phyloP scores from a whole-genome alignment of 2,797 vertebrate genomes.

The Mycteria americana region DNA sequence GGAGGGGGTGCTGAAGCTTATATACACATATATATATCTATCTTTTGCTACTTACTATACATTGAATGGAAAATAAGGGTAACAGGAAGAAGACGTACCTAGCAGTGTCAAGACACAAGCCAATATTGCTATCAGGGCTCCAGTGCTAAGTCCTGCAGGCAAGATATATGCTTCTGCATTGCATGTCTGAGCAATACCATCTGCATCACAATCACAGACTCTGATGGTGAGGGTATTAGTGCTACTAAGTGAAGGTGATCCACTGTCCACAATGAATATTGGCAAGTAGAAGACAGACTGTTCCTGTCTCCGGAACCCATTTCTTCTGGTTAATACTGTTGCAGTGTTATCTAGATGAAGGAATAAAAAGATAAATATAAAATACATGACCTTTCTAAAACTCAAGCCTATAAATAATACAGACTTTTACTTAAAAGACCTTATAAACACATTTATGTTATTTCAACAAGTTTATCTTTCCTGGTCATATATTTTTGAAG shows the following conservation, averaged over 20 bases:
- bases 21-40: not conserved
- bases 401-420: not conserved
- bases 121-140: slow-evolving; percentile 93
- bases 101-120: slow-evolving; percentile 91
- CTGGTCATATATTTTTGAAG: not conserved
- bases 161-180: slow-evolving; percentile 89
- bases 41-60: not conserved
- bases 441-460: not conserved
- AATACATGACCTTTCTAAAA: not conserved
- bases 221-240: slow-evolving; percentile 93
- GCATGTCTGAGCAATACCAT: slow-evolving; percentile 86
- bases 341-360: slow-evolving; percentile 89
- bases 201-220: slow-evolving; percentile 89
- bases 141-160: slow-evolving; percentile 91
- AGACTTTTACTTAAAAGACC: not conserved
- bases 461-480: not conserved
- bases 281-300: slow-evolving; percentile 89
- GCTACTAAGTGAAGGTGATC: slow-evolving; percentile 91
- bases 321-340: slow-evolving; percentile 85
- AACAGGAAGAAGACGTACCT: slow-evolving; percentile 74
- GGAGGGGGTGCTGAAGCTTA: not conserved
- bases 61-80: not conserved
- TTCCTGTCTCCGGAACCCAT: slow-evolving; percentile 88
- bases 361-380: not conserved
- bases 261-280: slow-evolving; percentile 91